These are phyloP conservation scores for Oreotrochilus melanogaster DNA, from an alignment of 2,113 vertebrate genomes.

Conservation along the genomic window DNA sequence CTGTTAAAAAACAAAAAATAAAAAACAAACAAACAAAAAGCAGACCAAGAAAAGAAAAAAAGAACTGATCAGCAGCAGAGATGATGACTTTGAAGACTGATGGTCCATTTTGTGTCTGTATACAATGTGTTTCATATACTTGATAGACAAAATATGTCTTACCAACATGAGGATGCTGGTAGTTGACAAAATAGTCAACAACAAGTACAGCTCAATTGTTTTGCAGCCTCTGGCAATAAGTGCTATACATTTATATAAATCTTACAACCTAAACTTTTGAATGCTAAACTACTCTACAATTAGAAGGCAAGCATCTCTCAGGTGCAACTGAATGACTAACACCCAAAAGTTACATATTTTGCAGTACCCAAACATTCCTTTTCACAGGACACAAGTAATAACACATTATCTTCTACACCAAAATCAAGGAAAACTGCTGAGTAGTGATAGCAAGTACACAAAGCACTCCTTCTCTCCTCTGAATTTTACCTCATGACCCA, in stretches of 20 bases:
- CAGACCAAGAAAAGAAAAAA: background rate
- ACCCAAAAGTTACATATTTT: background rate
- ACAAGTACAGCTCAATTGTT: background rate
- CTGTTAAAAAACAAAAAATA: background rate
- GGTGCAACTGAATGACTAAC: background rate
- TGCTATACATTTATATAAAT: background rate
- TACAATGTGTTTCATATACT: background rate
- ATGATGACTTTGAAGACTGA: background rate
- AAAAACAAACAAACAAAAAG: too few species aligned
- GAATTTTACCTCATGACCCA: background rate
- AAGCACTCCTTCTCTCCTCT: background rate
- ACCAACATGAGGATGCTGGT: background rate
- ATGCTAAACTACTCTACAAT: background rate
- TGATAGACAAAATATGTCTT: background rate
- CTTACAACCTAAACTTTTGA: background rate
- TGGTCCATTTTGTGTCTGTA: background rate
- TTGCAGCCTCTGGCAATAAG: background rate
- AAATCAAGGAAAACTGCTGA: accelerated
- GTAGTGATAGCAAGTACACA: background rate
- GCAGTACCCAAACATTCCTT: background rate
- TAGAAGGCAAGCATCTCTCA: background rate
- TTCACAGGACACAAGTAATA: background rate
- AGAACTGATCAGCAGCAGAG: background rate
- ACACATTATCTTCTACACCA: background rate
- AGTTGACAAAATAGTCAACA: background rate